Evolutionary conservation across 2,113 vertebrate species (phyloP), one percentile per base, ranked within the genome.

Genomic region (Trichechus manatus): DNA sequence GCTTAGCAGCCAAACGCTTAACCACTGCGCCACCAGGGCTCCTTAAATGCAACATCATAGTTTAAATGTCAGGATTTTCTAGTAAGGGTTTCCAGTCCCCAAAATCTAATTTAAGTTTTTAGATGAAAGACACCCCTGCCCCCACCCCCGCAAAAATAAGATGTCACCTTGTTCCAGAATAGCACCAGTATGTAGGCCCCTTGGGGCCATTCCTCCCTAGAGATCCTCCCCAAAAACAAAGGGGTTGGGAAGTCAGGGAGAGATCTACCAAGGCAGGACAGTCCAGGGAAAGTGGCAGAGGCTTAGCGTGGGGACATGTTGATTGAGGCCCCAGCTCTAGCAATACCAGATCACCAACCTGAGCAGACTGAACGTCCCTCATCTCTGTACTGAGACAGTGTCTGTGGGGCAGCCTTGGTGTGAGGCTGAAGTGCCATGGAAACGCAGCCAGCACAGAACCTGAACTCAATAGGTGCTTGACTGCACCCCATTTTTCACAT

Each of bases 41-140:
- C 14, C 53, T 17, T 56, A 56, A 56, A 56, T 56, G 53, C 4
- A 56, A 56, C 47, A 47, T 10, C 47, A 47, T 47, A 47, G 10
- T 47, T 47, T 47, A 47, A 47, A 39, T 39, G 39, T 39, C 39
- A 70, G 7, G 1, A 72, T 36, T 72, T 68, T 72, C 61, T 47
- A 7, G 9, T 44, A 47, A 50, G 36, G 27, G 89, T 78, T 56
- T 80, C 64, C 31, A 64, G 17, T 39, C 63, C 17, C 82, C 64
- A 3, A 86, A 89, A 72, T 14, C 53, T 75, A 89, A 72, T 11
- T 39, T 80, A 68, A 90, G 5, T 42, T 96, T 96, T 96, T 77
- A 78, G 5, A 10, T 70, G 29, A 53, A 83, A 80, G 72, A 31
- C 17, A 1, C 39, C 11, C 15, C 27, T 68, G 23, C 50, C 50